Evolutionary conservation across 2,888 invertebrate genomes (phyloP).

Genomic region (Altica lythri): DNA sequence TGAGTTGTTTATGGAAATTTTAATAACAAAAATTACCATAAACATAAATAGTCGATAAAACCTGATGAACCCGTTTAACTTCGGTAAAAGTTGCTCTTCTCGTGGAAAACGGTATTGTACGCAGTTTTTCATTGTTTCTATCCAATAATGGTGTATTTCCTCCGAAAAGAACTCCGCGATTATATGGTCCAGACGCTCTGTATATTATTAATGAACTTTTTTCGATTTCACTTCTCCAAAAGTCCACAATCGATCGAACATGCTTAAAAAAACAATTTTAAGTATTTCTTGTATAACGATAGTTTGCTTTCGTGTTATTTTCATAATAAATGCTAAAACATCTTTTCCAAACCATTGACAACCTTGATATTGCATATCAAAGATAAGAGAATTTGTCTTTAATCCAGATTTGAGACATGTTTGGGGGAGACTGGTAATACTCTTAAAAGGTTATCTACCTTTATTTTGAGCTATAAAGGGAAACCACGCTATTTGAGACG

Average conservation of each 20-base stretch:
- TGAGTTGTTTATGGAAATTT: not conserved
- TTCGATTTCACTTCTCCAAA: slow-evolving; percentile 70
- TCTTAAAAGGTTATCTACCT: no score
- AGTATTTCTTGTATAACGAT: no score
- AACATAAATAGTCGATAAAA: slow-evolving; percentile 68
- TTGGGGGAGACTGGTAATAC: no score
- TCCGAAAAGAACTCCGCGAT: slow-evolving; percentile 73
- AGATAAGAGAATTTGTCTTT: not conserved
- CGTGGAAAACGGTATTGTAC: slow-evolving; percentile 81
- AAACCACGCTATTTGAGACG: no score
- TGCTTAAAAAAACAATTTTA: slow-evolving; percentile 62
- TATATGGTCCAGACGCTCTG: slow-evolving; percentile 74
- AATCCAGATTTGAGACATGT: no score
- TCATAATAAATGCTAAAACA: no score
- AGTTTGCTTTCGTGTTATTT: no score
- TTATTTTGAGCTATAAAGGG: no score
- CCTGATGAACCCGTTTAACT: slow-evolving; percentile 73
- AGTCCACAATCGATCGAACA: slow-evolving; percentile 70
- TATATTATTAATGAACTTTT: slow-evolving; percentile 75
- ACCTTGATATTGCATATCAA: no score
- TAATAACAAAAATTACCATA: slow-evolving; percentile 62
- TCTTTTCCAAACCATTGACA: no score
- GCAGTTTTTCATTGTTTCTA: slow-evolving; percentile 65
- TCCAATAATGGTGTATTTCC: slow-evolving; percentile 73
- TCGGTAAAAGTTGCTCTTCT: slow-evolving; percentile 81